These are phyloP conservation scores for Chloropsis hardwickii DNA, from an alignment of 2,113 vertebrate genomes.

Conservation along the genomic window DNA sequence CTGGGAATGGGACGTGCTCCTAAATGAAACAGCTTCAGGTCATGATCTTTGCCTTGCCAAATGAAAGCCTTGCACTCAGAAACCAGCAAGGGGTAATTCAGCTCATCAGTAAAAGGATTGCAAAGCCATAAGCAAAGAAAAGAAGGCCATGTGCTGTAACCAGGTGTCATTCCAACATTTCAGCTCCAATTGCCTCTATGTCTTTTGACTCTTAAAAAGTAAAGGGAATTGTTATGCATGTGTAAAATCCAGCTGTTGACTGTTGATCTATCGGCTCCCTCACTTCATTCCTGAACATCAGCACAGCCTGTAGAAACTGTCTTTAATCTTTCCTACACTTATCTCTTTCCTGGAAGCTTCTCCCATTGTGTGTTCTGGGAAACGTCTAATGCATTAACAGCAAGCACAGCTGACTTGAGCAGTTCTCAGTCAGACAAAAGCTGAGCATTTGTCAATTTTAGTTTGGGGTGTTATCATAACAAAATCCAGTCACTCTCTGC, in stretches of 20 bases:
- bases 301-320: neutral
- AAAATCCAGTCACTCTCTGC: neutral
- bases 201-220: neutral
- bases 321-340: neutral
- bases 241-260: neutral
- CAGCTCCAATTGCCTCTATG: neutral
- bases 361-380: neutral
- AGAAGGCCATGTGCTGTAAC: neutral
- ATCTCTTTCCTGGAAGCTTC: neutral
- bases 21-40: neutral
- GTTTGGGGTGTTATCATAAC: conserved; percentile 26
- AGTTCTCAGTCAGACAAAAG: neutral
- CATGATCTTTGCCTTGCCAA: neutral
- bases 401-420: neutral
- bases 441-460: conserved; percentile 11
- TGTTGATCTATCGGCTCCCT: neutral
- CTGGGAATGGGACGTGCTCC: neutral
- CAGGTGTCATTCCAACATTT: neutral
- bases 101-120: neutral
- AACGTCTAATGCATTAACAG: neutral
- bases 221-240: neutral
- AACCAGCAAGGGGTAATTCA: neutral
- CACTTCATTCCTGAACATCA: neutral
- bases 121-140: neutral
- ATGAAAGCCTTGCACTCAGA: neutral